Percentiles rank a stretch among this genome's conserved stretches.
These are phyloP conservation scores for Plutella xylostella DNA, from an alignment of 2,888 invertebrate species.

Conservation along the genomic window DNA sequence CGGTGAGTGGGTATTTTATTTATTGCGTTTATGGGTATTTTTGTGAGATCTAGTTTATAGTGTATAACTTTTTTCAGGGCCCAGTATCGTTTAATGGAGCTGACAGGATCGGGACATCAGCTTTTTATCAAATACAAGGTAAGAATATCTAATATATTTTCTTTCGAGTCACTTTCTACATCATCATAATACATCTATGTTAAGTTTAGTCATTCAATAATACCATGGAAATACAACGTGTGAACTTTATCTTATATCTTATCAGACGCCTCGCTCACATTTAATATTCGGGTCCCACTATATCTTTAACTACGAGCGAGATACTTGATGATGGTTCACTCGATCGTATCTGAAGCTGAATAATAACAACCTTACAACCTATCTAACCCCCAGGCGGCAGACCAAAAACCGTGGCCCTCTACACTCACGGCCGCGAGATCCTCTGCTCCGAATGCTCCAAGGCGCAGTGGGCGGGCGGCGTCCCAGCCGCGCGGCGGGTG, in stretches of 20 bases:
- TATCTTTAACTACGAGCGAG: no score
- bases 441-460: slow-evolving; percentile 76
- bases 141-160: no score
- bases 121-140: slow-evolving; percentile 91
- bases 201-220: no score
- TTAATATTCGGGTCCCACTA: no score
- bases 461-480: slow-evolving; percentile 80
- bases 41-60: neutral
- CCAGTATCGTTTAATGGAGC: slow-evolving; percentile 91
- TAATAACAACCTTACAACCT: no score
- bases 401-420: slow-evolving; percentile 79
- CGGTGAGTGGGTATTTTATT: slow-evolving; percentile 74
- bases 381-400: slow-evolving; percentile 71
- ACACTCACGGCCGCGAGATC: slow-evolving; percentile 69
- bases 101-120: slow-evolving; percentile 88
- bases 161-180: no score
- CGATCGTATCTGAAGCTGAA: no score
- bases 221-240: no score
- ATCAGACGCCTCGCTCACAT: no score
- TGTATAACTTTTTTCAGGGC: slow-evolving; percentile 71
- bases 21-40: neutral
- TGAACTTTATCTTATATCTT: no score
- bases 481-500: slow-evolving; percentile 83
- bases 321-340: no score
- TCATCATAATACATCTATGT: no score